phyloP scores from a whole-genome alignment of 2,797 vertebrate genomes.

The Centropyge bicolor region DNA sequence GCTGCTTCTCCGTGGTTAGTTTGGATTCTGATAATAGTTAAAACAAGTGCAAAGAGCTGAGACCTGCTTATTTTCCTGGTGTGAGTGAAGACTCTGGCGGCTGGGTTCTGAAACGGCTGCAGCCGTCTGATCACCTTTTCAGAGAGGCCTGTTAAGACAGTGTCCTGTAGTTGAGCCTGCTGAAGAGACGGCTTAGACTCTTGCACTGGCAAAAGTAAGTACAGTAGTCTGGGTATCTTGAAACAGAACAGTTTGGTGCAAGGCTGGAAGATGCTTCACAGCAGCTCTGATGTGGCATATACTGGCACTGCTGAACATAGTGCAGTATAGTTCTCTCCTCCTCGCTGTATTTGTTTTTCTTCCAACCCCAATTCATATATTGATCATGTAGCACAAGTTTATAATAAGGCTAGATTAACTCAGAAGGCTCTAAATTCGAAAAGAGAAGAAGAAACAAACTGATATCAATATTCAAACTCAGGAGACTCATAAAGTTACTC shows the following conservation, averaged over 20 bases:
- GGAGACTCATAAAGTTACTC: no score
- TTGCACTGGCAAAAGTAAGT: not conserved
- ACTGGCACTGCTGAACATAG: not conserved
- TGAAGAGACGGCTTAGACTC: not conserved
- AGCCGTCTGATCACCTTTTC: not conserved
- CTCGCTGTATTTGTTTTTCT: slow-evolving; percentile 1
- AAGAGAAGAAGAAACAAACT: no score
- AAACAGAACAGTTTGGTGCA: not conserved
- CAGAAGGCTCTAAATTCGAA: no score
- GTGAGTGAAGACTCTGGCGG: not conserved
- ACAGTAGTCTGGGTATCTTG: not conserved
- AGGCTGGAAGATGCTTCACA: not conserved
- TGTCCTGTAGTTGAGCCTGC: not conserved
- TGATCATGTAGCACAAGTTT: no score
- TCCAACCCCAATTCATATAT: not conserved
- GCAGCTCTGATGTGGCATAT: not conserved
- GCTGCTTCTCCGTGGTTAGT: not conserved
- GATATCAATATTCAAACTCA: no score
- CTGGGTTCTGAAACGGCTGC: not conserved
- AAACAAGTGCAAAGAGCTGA: not conserved
- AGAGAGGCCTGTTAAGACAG: not conserved
- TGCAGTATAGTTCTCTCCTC: not conserved
- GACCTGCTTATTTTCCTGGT: not conserved
- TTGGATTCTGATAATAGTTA: not conserved
- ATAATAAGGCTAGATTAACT: no score